Base-by-base conservation (phyloP, 2,113 vertebrate species). In the Lasiurus cinereus region DNA sequence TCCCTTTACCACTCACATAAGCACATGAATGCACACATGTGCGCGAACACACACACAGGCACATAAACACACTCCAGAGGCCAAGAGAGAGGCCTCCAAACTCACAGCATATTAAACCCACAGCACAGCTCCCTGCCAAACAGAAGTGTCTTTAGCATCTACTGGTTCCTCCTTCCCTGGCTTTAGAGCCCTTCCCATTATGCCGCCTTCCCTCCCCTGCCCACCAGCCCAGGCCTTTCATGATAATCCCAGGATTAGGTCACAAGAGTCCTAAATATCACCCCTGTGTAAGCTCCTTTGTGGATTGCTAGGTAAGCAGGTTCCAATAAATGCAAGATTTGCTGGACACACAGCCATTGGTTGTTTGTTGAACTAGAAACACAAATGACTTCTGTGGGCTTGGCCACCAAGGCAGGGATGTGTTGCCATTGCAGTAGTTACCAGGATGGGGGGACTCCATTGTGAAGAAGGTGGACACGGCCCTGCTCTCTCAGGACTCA, bases 321-420 rank as follows among this genome's bases (percentile, higher is more conserved):
- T 97, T 97, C 87, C 39, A 97, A 97, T 97, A 97, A 97, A 97
- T 3, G 16, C 33, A 22, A 83, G 73, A 74, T 73, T 66, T 66
- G 39, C 43, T 50, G 70, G 74, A 27, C 48, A 46, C 31, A 3
- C 29, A 0, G 56, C 39, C 43, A 8, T 74, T 62, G 33, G 16
- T 94, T 31, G 24, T 85, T 92, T 50, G 39, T 89, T 77, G 4
- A 64, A 10, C 50, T 33, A 48, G 73, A 66, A 91, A 90, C 29
- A 22, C 54, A 91, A 31, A 46, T 11, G 2, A 16, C 50, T 82
- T 77, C 67, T 43, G 6, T 8, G 0, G 0, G 9, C n/a, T 64
- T 3, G 2, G 13, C 73, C 50, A 31, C 50, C 7, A 29, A 31
- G 33, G 27, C 36, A 18, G 39, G 70, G 22, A 2, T 0, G 1